Conservation (phyloP, 2,797 vertebrate species). For the Microctenopoma lineatum region DNA sequence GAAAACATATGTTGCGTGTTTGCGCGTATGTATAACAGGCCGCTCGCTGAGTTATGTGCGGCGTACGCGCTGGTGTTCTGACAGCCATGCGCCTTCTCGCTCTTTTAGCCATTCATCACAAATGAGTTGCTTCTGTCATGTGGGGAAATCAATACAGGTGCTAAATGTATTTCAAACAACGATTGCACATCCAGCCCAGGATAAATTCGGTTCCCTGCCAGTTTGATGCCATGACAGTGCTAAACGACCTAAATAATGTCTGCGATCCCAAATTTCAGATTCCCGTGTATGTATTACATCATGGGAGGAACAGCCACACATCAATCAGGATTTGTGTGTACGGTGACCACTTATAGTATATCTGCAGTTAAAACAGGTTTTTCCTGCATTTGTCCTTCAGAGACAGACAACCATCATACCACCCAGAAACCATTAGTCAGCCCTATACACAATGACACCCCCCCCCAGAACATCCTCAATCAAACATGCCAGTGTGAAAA, state of each 20-base stretch:
- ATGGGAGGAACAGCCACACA: conserved; percentile 22
- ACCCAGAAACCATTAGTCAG: conserved; percentile 58
- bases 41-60: conserved; percentile 31
- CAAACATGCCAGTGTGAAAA: conserved; percentile 62
- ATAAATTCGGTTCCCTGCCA: conserved; percentile 24
- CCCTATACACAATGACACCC: conserved; percentile 41
- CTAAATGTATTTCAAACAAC: conserved; percentile 51
- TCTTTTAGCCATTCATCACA: conserved; percentile 34
- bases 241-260: conserved; percentile 37
- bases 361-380: conserved; percentile 20
- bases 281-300: background rate
- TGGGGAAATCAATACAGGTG: conserved; percentile 55
- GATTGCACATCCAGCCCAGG: conserved; percentile 26
- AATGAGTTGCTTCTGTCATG: conserved; percentile 42
- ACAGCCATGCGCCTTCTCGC: conserved; percentile 14
- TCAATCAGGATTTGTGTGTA: conserved; percentile 17
- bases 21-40: conserved; percentile 39
- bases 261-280: conserved; percentile 40
- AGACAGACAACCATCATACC: conserved; percentile 32
- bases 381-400: conserved; percentile 41
- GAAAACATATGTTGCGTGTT: conserved; percentile 57
- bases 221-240: conserved; percentile 40
- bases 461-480: conserved; percentile 50
- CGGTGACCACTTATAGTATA: conserved; percentile 16
- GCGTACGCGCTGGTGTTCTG: conserved; percentile 40